Evolutionary conservation across 2,113 vertebrate genomes (phyloP), one percentile per base, ranked within the genome.

Genomic region (Forbesichthys agassizii): DNA sequence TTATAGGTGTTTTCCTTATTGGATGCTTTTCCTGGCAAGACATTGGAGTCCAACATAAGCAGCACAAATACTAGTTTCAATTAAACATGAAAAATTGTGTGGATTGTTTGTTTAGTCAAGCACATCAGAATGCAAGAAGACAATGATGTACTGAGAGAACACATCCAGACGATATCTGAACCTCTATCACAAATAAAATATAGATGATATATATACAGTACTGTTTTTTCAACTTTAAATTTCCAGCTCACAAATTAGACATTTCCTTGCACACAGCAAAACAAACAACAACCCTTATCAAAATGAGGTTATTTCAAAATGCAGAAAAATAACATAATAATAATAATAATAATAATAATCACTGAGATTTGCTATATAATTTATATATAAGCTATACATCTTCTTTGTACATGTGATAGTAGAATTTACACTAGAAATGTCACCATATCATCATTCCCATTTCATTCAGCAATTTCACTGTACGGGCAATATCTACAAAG

Each of bases 1-100:
- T 57, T 20, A 27, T 33, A 81, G 83, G 78, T 58, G 49, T 81
- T 83, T 83, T 84, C 66, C 71, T 87, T 83, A 88, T 82, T 71
- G 66, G 63, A 74, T 75, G 65, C 54, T 59, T 84, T 87, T 86
- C 70, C 20, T 65, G 71, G 74, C 71, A 57, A 66, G 68, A 71
- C 80, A 72, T 33, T 13, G 47, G 58, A 60, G 68, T 84, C 77
- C 74, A 68, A 74, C 20, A 52, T 78, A 78, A 86, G 62, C 74
- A 81, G 73, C 58, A 67, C 64, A 47, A 78, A 71, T 61, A 74
- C 66, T 83, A 63, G 33, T 84, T 66, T 12, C 80, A 84, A 84
- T 89, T 88, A 88, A 89, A 86, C 74, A 78, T 82, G 72, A 89
- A 85, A 82, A 76, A 88, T 87, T 68, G 75, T 86, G 73, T 72